Evolutionary conservation across 2,888 invertebrate species (phyloP), one percentile per base, ranked within the genome.

Genomic region (Sphecodes monilicornis): DNA sequence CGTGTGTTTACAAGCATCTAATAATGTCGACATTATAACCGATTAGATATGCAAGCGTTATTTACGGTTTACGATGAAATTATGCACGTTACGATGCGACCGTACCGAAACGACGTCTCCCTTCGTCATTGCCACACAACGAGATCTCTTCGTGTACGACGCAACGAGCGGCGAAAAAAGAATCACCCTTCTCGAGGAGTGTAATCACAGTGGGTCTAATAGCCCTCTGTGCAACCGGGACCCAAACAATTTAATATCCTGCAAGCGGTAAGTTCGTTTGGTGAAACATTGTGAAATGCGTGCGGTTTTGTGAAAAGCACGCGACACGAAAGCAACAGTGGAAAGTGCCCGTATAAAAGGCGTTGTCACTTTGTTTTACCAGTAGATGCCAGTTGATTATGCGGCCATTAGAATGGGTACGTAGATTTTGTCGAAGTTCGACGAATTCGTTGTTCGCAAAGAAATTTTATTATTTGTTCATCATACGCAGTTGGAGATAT

Each of bases 361-460:
- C 76, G 71, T 70, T 70, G 88, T 54, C 69, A 86, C 81, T 85
- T 77, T 74, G 82, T 73, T 76, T 72, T 57, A 76, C 78, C 80
- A 87, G 82, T 88, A 91, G 84, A 90, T 80, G 82, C 80, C 78
- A 87, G 83, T 78, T 83, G 88, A 93, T 91, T 91, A 93, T 93
- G 93, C 91, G 80, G 90, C 84, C 86, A 91, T 90, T 91, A 89
- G 89, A 88, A 93, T 93, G 93, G 93, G 93, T 93, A 86, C 90
- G 92, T 91, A 78, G 22, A 57, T 16, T 32, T 32, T 66, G 16
- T 39, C 6, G 10, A 22, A 70, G 1, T 57, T 46, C 22, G 8
- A 29, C 10, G 64, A 18, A 29, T 29, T 26, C 64, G 26, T 22
- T n/a, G 13, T 1, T 76, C 18, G 3, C 26, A 16, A 78, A 41